phyloP scores from a whole-genome alignment of 2,113 vertebrate species.

The Tetraodon nigroviridis region DNA sequence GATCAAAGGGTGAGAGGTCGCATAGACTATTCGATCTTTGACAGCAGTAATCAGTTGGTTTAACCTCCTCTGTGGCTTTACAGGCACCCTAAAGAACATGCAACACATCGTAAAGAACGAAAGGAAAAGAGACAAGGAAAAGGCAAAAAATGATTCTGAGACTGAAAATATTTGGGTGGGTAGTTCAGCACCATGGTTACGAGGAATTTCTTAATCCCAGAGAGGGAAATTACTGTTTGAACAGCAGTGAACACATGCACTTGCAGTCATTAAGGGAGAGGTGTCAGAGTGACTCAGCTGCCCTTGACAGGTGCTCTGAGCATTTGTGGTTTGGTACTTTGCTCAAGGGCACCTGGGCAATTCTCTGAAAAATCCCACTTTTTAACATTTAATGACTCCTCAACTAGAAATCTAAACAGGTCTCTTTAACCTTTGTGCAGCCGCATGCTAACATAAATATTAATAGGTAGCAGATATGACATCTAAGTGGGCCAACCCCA shows the following conservation, averaged over 20 bases:
- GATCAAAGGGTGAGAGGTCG: constrained; percentile 7
- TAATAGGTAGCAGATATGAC: constrained; percentile 49
- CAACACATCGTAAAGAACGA: constrained; percentile 6
- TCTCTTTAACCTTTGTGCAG: constrained; percentile 49
- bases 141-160: too few species aligned
- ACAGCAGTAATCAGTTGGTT: constrained; percentile 22
- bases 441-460: constrained; percentile 47
- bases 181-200: constrained; percentile 66
- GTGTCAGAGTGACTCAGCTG: too few species aligned
- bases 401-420: constrained; percentile 31
- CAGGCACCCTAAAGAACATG: not conserved
- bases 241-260: too few species aligned
- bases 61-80: not conserved
- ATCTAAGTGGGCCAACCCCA: constrained; percentile 33
- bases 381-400: constrained; percentile 16
- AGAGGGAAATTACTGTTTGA: too few species aligned
- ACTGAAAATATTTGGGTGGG: constrained; percentile 2
- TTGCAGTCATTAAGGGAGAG: too few species aligned
- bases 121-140: constrained; percentile 1
- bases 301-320: too few species aligned
- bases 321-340: too few species aligned
- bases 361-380: too few species aligned
- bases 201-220: too few species aligned
- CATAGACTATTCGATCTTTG: constrained; percentile 28
- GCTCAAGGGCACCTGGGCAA: too few species aligned